Percentiles rank a stretch among this genome's conserved stretches.
phyloP scores from a whole-genome alignment of 2,888 invertebrate species.

The Frankliniella intonsa region DNA sequence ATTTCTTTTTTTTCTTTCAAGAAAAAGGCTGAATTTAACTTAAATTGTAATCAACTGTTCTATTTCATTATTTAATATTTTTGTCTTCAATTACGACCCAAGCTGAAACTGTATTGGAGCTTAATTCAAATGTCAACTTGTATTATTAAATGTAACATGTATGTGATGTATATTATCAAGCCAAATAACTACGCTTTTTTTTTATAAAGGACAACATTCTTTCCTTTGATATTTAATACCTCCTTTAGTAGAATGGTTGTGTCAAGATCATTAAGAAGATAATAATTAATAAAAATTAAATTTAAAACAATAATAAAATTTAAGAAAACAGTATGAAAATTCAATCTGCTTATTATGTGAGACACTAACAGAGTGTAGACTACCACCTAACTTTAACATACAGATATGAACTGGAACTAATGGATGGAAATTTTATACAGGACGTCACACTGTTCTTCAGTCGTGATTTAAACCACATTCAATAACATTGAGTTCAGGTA shows the following conservation, averaged over 20 bases:
- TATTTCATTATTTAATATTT: neutral
- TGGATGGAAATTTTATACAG: too few species aligned
- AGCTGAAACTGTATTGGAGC: neutral
- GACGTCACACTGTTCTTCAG: too few species aligned
- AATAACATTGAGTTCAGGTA: too few species aligned
- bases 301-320: neutral
- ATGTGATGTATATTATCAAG: neutral
- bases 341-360: too few species aligned
- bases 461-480: too few species aligned
- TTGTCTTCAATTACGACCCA: too few species aligned
- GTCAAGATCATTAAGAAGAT: neutral
- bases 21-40: neutral
- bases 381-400: too few species aligned
- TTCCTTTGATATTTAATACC: conserved; percentile 13
- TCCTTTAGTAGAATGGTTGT: neutral
- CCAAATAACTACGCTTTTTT: conserved; percentile 17
- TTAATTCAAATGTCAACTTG: neutral
- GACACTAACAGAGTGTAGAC: too few species aligned
- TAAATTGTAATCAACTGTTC: neutral
- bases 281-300: neutral
- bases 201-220: neutral
- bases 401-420: too few species aligned
- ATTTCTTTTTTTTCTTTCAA: neutral
- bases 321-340: neutral
- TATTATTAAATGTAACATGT: neutral